phyloP scores from a whole-genome alignment of 2,113 vertebrate species.

The Athene noctua region DNA sequence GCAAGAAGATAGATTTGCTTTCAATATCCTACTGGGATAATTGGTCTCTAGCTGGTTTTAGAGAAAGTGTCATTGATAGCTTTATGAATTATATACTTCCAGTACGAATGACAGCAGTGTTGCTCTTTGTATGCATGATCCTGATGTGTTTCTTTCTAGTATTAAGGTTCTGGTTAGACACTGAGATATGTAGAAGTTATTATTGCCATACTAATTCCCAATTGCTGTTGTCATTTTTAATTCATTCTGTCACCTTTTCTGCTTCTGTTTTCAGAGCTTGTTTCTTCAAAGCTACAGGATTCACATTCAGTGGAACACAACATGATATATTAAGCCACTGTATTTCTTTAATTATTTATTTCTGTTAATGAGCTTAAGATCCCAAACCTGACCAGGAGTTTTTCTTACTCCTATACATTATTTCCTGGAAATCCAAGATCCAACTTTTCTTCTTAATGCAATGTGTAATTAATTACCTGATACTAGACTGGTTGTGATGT shows the following conservation, averaged over 20 bases:
- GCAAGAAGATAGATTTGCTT: neutral
- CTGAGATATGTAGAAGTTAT: neutral
- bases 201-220: neutral
- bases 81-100: neutral
- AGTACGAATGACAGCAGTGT: neutral
- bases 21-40: neutral
- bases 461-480: neutral
- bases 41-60: neutral
- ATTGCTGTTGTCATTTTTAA: neutral
- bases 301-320: neutral
- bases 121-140: neutral
- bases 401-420: neutral
- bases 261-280: neutral
- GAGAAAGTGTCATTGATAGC: neutral
- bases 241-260: neutral
- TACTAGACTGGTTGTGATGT: neutral
- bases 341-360: neutral
- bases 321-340: neutral
- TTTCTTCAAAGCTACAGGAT: neutral
- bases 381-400: neutral
- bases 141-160: neutral
- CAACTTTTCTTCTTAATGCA: accelerated
- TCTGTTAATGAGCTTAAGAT: neutral
- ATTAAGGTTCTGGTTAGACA: neutral
- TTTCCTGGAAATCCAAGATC: neutral